Evolutionary conservation across 2,113 vertebrate species (phyloP).

Genomic region (Cynopterus brachyotis): DNA sequence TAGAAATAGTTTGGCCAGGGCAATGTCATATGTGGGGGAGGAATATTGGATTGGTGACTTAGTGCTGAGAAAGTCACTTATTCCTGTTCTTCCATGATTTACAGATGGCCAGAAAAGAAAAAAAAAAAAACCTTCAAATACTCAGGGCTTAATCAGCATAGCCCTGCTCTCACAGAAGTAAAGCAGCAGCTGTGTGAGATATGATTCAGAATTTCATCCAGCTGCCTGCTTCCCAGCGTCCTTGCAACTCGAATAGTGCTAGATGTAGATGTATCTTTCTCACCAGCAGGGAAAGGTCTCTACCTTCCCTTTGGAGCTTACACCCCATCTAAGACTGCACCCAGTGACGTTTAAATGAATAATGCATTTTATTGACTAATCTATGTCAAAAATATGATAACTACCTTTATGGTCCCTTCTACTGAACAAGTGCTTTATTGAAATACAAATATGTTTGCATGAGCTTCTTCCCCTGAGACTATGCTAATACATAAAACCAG

Average conservation of each 20-base stretch:
- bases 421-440: not conserved
- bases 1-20: not conserved
- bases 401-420: not conserved
- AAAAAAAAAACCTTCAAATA: not conserved
- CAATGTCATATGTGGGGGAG: not conserved
- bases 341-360: not conserved
- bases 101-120: not conserved
- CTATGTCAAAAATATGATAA: not conserved
- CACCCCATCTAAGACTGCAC: not conserved
- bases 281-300: not conserved
- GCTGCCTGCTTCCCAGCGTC: not conserved
- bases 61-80: not conserved
- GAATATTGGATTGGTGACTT: not conserved
- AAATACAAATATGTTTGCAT: not conserved
- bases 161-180: not conserved
- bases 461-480: not conserved
- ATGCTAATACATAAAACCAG: not conserved
- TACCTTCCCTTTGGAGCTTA: not conserved
- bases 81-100: conserved; percentile 6
- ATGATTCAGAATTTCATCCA: conserved; percentile 10
- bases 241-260: not conserved
- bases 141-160: conserved; percentile 31
- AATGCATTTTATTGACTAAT: not conserved
- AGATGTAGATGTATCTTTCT: not conserved
- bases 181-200: conserved; percentile 49